Evolutionary conservation across 2,888 invertebrate species (phyloP).

Genomic region (Drosophila lutescens): DNA sequence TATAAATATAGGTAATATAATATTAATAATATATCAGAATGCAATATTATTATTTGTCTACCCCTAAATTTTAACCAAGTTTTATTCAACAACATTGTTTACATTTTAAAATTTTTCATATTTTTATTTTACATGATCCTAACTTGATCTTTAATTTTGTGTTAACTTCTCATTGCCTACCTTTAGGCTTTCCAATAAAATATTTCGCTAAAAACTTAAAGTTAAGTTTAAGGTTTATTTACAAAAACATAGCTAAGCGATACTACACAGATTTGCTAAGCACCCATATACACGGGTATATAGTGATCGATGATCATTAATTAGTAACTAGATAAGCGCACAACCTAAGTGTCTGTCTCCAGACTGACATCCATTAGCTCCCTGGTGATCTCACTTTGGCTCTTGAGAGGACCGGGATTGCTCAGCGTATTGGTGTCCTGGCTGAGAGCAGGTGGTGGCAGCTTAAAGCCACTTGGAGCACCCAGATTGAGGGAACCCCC

Average conservation of each 20-base stretch:
- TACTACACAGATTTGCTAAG: constrained; percentile 33
- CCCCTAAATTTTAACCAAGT: not conserved
- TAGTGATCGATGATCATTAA: constrained; percentile 2
- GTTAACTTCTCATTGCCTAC: not conserved
- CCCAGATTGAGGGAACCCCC: constrained; percentile 41
- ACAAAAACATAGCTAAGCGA: constrained; percentile 28
- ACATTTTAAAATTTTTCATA: constrained; percentile 3
- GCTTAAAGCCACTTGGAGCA: constrained; percentile 54
- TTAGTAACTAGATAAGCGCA: constrained; percentile 31
- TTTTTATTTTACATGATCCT: not conserved
- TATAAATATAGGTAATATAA: too few relatives aligned
- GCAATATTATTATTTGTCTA: too few relatives aligned
- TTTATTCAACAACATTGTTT: constrained; percentile 6
- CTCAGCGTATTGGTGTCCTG: constrained; percentile 49
- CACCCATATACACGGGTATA: constrained; percentile 17
- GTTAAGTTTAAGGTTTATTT: constrained; percentile 29
- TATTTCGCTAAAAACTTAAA: not conserved
- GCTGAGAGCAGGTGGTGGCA: constrained; percentile 54
- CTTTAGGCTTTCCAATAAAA: not conserved
- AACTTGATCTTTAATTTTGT: not conserved
- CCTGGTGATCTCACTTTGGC: constrained; percentile 85
- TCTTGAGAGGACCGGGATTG: constrained; percentile 44
- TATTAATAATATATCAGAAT: too few relatives aligned
- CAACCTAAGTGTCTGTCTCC: constrained; percentile 76
- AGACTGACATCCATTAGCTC: constrained; percentile 87